phyloP scores from a whole-genome alignment of 2,797 vertebrate species.

The Gobionotothen gibberifrons region DNA sequence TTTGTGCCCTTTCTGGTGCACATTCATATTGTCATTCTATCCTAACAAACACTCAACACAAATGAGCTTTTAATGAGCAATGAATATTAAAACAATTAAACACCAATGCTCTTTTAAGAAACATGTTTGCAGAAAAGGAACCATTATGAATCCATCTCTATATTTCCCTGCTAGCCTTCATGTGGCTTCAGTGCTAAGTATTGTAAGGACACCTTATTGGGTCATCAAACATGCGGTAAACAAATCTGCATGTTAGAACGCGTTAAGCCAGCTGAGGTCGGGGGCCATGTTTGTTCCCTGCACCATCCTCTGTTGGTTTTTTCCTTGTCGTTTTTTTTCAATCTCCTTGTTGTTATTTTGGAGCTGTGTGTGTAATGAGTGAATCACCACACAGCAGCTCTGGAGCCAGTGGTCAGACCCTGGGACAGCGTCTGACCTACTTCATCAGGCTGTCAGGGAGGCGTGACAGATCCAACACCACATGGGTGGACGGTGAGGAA shows the following conservation, averaged over 20 bases:
- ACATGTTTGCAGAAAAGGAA: slow-evolving; percentile 40
- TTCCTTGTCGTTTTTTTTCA: slow-evolving; percentile 9
- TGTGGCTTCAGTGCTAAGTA: slow-evolving; percentile 33
- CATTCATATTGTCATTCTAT: slow-evolving; percentile 23
- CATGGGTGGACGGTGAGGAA: slow-evolving; percentile 47
- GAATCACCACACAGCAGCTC: slow-evolving; percentile 69
- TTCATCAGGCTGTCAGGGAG: slow-evolving; percentile 75
- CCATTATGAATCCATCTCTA: slow-evolving; percentile 35
- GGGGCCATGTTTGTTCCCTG: slow-evolving; percentile 51
- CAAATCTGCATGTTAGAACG: slow-evolving; percentile 58
- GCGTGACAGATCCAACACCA: slow-evolving; percentile 69
- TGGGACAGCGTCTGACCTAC: slow-evolving; percentile 81
- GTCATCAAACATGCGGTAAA: slow-evolving; percentile 55
- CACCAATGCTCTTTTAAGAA: slow-evolving; percentile 31
- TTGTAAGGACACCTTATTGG: slow-evolving; percentile 52
- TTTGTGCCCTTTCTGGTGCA: background rate
- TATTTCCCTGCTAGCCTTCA: slow-evolving; percentile 26
- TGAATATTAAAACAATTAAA: slow-evolving; percentile 61
- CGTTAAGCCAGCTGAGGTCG: slow-evolving; percentile 47
- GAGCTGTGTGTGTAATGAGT: slow-evolving; percentile 59
- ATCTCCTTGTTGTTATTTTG: slow-evolving; percentile 53
- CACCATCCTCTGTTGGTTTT: slow-evolving; percentile 14
- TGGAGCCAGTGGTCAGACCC: slow-evolving; percentile 76
- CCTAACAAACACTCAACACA: background rate
- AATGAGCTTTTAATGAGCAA: slow-evolving; percentile 53